These are phyloP conservation scores for Tragelaphus imberbis DNA, from an alignment of 2,113 vertebrate genomes.

Conservation along the genomic window DNA sequence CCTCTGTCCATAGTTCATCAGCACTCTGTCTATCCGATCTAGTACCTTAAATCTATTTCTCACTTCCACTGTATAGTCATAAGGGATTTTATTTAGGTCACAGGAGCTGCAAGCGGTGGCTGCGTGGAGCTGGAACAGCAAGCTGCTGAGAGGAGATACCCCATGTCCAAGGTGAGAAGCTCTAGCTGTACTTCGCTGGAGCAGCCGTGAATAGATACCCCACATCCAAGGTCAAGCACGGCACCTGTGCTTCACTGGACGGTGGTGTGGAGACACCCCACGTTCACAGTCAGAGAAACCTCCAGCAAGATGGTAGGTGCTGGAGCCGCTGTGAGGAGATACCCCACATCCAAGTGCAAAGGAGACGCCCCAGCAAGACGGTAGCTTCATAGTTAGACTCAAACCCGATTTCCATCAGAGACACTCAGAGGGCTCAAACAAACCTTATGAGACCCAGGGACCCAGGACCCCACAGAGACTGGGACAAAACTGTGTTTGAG, in stretches of 20 bases:
- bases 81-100: neutral
- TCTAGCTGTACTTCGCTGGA: too few species aligned
- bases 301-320: neutral
- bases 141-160: neutral
- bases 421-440: neutral
- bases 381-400: neutral
- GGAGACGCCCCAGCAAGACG: neutral
- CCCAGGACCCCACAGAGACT: neutral
- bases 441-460: neutral
- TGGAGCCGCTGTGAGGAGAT: neutral
- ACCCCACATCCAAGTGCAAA: neutral
- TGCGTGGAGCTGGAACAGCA: fast-evolving
- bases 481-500: neutral
- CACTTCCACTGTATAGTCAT: neutral
- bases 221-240: neutral
- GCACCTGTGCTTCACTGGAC: too few species aligned
- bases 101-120: fast-evolving
- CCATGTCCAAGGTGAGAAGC: too few species aligned
- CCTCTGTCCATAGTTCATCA: neutral
- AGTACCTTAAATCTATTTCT: neutral
- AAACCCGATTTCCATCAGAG: neutral
- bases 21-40: neutral
- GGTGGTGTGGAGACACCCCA: neutral
- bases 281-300: neutral
- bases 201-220: neutral